Conservation (phyloP, 2,113 vertebrate genomes). For the Theropithecus gelada region DNA sequence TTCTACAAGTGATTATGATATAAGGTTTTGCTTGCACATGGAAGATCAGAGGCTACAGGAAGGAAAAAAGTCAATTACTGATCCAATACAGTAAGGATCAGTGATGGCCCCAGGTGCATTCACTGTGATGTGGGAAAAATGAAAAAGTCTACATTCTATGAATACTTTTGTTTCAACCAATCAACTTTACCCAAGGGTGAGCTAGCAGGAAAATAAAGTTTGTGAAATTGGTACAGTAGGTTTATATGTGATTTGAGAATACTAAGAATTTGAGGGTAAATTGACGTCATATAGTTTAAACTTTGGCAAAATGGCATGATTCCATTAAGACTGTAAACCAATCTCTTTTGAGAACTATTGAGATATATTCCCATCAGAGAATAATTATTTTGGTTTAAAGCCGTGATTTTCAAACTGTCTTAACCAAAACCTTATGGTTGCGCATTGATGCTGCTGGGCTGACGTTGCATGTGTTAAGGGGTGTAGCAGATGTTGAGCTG, state of each 20-base stretch:
- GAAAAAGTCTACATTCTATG: not conserved
- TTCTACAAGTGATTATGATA: conserved; percentile 1
- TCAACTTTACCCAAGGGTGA: not conserved
- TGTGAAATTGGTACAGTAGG: not conserved
- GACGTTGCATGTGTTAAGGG: not conserved
- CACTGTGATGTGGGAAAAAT: not conserved
- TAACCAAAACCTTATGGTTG: not conserved
- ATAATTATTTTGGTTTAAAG: not conserved
- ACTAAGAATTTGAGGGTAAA: not conserved
- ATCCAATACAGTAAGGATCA: not conserved
- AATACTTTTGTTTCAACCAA: not conserved
- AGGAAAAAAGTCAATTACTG: conserved; percentile 14
- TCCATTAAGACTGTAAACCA: not conserved
- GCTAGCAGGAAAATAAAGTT: not conserved
- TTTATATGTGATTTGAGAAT: not conserved
- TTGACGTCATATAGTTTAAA: not conserved
- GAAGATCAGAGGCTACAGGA: not conserved
- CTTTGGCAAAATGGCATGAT: not conserved
- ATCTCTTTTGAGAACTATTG: not conserved
- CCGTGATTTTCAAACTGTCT: not conserved
- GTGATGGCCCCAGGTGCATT: not conserved
- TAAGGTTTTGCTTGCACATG: not conserved
- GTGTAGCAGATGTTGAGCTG: not conserved
- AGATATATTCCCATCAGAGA: not conserved
- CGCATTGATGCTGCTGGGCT: not conserved